These are phyloP conservation scores for Porites australiensis DNA, from an alignment of 64 coral and sea anemone genomes.

Conservation along the genomic window DNA sequence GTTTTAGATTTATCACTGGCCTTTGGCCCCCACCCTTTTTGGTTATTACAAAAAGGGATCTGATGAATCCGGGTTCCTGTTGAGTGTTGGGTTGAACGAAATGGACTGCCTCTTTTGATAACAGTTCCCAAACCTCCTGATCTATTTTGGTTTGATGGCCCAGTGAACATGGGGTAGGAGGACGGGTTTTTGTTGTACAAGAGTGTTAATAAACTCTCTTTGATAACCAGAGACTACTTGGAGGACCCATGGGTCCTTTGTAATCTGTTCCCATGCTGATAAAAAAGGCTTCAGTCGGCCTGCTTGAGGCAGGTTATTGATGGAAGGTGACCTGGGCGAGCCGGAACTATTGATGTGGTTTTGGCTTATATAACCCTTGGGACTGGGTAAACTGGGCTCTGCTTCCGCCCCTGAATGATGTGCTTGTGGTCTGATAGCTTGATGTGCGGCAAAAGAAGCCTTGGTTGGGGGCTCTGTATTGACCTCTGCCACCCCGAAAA, in stretches of 20 bases:
- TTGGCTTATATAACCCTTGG: not conserved
- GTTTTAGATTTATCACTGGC: slow-evolving; percentile 68
- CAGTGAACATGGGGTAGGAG: not conserved
- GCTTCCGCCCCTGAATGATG: slow-evolving; percentile 1
- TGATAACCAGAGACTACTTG: slow-evolving; percentile 42
- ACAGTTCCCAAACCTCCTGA: slow-evolving; percentile 69
- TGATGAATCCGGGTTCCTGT: slow-evolving; percentile 56
- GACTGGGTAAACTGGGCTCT: not conserved
- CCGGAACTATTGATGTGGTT: not conserved
- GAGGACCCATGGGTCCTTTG: slow-evolving; percentile 65
- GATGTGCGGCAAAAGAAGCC: slow-evolving; percentile 11
- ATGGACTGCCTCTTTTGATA: slow-evolving; percentile 72
- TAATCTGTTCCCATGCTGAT: slow-evolving; percentile 58
- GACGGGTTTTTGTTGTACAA: not conserved
- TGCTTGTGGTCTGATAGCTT: slow-evolving; percentile 6
- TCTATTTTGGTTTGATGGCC: slow-evolving; percentile 56
- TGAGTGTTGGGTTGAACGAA: not conserved
- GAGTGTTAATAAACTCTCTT: slow-evolving; percentile 29
- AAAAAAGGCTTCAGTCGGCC: slow-evolving; percentile 63
- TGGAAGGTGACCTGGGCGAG: slow-evolving; percentile 4
- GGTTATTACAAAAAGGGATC: slow-evolving; percentile 66
- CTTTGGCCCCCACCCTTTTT: slow-evolving; percentile 65
- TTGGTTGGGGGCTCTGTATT: slow-evolving; percentile 24
- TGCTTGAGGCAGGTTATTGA: slow-evolving; percentile 27
- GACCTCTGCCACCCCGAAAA: slow-evolving; percentile 34